A percentile compares a stretch with the other conserved stretches of the same genome.
Conservation (phyloP, 2,888 invertebrate genomes). For the Dione juno region DNA sequence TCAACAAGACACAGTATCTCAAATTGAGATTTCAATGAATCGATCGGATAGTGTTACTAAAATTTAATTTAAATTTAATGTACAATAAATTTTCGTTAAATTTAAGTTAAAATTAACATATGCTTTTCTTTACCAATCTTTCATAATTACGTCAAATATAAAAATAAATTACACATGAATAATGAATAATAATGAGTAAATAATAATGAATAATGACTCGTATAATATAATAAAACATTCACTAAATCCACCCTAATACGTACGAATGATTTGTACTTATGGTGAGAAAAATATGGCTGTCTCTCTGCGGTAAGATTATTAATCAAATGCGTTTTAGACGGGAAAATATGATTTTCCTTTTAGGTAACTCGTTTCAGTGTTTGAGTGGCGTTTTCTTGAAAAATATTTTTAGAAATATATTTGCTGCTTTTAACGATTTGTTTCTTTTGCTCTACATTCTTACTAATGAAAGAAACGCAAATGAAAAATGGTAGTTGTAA, state of each 20-base stretch:
- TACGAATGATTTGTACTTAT: constrained; percentile 75
- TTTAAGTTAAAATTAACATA: no score
- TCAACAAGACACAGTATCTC: no score
- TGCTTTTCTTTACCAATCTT: no score
- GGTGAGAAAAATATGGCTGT: constrained; percentile 76
- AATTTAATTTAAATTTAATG: no score
- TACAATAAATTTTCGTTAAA: no score
- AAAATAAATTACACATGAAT: no score
- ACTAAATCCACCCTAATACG: constrained; percentile 60
- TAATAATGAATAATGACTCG: no score
- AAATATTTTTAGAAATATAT: constrained; percentile 15
- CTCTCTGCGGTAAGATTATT: constrained; percentile 67
- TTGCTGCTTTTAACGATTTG: constrained; percentile 20
- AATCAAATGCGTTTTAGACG: constrained; percentile 71
- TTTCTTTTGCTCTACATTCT: constrained; percentile 4
- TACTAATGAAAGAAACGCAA: constrained; percentile 5
- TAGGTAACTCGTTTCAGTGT: constrained; percentile 30
- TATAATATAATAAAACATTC: constrained; percentile 12
- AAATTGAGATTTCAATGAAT: no score
- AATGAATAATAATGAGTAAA: no score
- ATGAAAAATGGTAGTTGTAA: constrained; percentile 19
- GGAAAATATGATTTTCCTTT: constrained; percentile 70
- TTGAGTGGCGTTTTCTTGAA: constrained; percentile 30
- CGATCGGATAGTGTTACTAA: no score
- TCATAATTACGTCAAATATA: no score